Percentiles rank a stretch among this genome's conserved stretches.
These are phyloP conservation scores for Myotis pilosus DNA, from an alignment of 2,797 vertebrate species.

Conservation along the genomic window DNA sequence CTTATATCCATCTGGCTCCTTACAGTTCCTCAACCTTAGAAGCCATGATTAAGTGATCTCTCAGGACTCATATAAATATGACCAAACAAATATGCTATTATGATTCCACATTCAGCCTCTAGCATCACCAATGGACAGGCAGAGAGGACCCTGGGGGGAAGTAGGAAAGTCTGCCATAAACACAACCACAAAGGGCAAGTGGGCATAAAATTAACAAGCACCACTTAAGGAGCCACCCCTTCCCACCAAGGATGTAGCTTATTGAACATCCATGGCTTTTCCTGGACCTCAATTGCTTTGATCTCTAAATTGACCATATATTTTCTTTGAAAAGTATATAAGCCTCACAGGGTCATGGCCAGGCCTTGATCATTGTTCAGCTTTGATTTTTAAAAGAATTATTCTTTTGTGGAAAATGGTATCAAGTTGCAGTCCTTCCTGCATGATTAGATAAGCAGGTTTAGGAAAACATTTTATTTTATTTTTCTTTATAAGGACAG, in stretches of 20 bases:
- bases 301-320: constrained; percentile 40
- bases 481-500: constrained; percentile 35
- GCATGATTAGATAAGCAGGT: constrained; percentile 54
- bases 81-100: not conserved
- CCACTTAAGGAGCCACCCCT: not conserved
- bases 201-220: constrained; percentile 1
- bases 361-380: not conserved
- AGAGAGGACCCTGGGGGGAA: not conserved
- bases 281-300: constrained; percentile 36
- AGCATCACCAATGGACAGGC: not conserved
- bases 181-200: not conserved
- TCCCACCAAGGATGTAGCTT: not conserved
- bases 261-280: constrained; percentile 17
- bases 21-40: constrained; percentile 14
- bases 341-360: not conserved
- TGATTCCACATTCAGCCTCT: not conserved
- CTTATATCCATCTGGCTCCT: not conserved
- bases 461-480: constrained; percentile 23
- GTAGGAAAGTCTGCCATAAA: not conserved
- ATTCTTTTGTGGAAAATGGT: constrained; percentile 60
- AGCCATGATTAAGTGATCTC: not conserved
- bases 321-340: constrained; percentile 34
- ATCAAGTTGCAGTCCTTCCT: constrained; percentile 45
- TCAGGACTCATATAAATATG: not conserved
- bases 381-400: constrained; percentile 56